Evolutionary conservation across 2,797 vertebrate species (phyloP).

Genomic region (Tamandua tetradactyla): DNA sequence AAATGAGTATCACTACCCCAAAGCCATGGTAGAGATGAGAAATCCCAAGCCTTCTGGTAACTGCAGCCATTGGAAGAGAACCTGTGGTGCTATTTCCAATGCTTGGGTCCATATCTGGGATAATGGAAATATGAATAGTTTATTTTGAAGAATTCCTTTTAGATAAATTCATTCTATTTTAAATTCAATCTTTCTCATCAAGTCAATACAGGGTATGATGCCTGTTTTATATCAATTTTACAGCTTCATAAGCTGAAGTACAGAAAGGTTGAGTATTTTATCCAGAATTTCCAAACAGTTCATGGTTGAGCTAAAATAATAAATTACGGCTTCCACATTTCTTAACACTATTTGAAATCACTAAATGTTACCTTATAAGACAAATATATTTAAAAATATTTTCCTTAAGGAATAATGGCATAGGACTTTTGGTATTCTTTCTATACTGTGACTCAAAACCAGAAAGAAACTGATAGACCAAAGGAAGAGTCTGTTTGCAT

Average conservation of each 20-base stretch:
- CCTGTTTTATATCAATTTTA: conserved; percentile 8
- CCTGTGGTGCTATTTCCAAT: background rate
- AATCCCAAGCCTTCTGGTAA: accelerated
- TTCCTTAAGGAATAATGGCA: conserved; percentile 39
- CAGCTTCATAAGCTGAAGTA: background rate
- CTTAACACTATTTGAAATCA: conserved; percentile 7
- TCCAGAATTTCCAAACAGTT: background rate
- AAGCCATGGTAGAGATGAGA: background rate
- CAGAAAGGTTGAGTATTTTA: background rate
- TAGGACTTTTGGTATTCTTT: conserved; percentile 20
- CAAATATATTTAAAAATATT: background rate
- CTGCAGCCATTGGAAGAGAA: background rate
- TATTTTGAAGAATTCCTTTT: background rate
- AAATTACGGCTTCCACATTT: background rate
- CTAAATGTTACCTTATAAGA: background rate
- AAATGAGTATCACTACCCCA: background rate
- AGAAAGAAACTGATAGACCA: background rate
- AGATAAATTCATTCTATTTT: background rate
- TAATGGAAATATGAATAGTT: background rate
- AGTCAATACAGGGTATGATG: background rate
- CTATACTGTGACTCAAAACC: background rate
- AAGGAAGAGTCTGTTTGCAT: conserved; percentile 3
- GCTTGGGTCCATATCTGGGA: background rate
- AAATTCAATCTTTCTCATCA: background rate
- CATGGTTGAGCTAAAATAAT: background rate